Percentiles rank a stretch among this genome's conserved stretches.
Conservation (phyloP, 1,140 invertebrate species). For the Nebria ingens region DNA sequence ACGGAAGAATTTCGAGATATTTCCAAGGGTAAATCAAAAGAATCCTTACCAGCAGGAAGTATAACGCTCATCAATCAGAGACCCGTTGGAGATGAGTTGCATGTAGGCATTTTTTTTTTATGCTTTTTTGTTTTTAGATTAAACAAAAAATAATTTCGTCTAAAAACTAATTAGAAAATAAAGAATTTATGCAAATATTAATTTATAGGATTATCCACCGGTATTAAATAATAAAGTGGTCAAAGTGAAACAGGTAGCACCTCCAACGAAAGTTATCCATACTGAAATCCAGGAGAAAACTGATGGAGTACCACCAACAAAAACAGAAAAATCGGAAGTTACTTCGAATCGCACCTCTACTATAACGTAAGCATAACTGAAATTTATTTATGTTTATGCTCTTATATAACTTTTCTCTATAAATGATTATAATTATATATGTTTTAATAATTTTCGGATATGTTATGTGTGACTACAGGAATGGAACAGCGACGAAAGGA, state of each 20-base stretch:
- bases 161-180: too few species aligned
- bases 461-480: slow-evolving; percentile 33
- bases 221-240: slow-evolving; percentile 31
- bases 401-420: slow-evolving; percentile 3
- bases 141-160: neutral
- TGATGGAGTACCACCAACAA: slow-evolving; percentile 20
- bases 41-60: slow-evolving; percentile 75
- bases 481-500: slow-evolving; percentile 46
- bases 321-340: slow-evolving; percentile 26
- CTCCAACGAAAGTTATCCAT: slow-evolving; percentile 29
- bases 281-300: slow-evolving; percentile 25
- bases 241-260: slow-evolving; percentile 32
- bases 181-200: slow-evolving; percentile 9
- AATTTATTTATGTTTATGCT: neutral
- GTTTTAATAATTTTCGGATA: slow-evolving; percentile 2
- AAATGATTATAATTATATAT: too few species aligned
- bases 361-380: slow-evolving; percentile 38
- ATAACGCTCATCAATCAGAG: slow-evolving; percentile 96
- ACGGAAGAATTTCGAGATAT: slow-evolving; percentile 94
- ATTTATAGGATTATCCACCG: slow-evolving; percentile 35
- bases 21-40: slow-evolving; percentile 86
- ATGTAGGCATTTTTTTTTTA: slow-evolving; percentile 55
- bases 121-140: slow-evolving; percentile 27
- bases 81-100: slow-evolving; percentile 86
- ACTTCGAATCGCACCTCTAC: slow-evolving; percentile 35